Evolutionary conservation across 1,140 invertebrate genomes (phyloP).

Genomic region (Drosophila azteca): DNA sequence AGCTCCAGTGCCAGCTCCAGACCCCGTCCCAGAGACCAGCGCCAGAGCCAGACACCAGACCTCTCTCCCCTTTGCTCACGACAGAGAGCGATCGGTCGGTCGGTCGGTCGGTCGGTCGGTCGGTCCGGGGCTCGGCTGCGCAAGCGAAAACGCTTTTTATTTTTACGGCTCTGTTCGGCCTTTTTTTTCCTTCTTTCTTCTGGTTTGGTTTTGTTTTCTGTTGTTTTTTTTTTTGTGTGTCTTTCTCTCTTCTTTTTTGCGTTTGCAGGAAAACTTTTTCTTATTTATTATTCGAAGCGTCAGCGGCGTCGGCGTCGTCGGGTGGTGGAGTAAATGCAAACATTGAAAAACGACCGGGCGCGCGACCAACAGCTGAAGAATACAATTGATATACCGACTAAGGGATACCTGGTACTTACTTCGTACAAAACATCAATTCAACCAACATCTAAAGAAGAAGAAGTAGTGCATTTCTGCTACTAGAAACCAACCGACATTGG

Average conservation of each 20-base stretch:
- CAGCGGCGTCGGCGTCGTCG: conserved; percentile 13
- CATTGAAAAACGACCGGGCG: conserved; percentile 70
- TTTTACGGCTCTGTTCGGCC: conserved; percentile 49
- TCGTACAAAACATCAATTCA: too few species aligned
- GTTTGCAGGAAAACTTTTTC: conserved; percentile 81
- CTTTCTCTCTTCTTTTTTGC: conserved; percentile 42
- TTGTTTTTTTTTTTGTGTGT: not conserved
- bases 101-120: conserved; percentile 40
- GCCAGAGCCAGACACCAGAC: not conserved
- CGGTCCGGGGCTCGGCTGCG: conserved; percentile 32
- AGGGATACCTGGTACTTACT: too few species aligned
- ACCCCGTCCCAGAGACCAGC: not conserved
- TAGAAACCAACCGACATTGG: too few species aligned
- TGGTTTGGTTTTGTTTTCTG: conserved; percentile 62
- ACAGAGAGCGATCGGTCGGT: conserved; percentile 7
- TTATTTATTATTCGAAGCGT: conserved; percentile 78
- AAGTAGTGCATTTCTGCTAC: too few species aligned
- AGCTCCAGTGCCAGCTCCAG: conserved; percentile 38
- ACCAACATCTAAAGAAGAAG: too few species aligned
- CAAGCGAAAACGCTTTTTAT: conserved; percentile 74
- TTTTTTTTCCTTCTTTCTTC: conserved; percentile 40
- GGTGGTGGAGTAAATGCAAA: conserved; percentile 56
- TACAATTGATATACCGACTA: too few species aligned
- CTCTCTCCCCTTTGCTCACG: conserved; percentile 14
- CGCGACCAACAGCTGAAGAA: not conserved